A percentile compares a stretch with the other conserved stretches of the same genome.
phyloP scores from a whole-genome alignment of 2,113 vertebrate species.

The Madoqua kirkii region DNA sequence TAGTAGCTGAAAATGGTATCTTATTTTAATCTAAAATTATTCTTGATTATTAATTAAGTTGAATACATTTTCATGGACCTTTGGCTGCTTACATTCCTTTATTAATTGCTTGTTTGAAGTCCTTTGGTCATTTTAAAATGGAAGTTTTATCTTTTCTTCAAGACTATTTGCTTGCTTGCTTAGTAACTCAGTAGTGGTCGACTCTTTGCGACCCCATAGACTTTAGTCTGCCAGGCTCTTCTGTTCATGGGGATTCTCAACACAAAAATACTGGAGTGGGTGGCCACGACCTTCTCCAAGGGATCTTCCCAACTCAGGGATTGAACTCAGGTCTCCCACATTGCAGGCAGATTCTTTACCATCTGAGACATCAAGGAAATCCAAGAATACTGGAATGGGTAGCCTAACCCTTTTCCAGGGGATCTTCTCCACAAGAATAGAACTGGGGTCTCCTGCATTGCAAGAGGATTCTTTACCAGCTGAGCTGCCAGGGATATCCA shows the following conservation, averaged over 20 bases:
- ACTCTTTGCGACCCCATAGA: background rate
- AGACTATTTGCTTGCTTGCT: background rate
- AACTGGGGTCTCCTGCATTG: background rate
- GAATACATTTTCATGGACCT: background rate
- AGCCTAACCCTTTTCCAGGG: background rate
- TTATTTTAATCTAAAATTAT: slow-evolving; percentile 22
- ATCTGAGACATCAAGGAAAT: background rate
- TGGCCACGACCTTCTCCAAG: background rate
- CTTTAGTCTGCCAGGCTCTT: background rate
- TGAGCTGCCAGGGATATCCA: background rate
- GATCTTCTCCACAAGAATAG: background rate
- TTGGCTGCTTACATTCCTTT: background rate
- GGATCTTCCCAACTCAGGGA: background rate
- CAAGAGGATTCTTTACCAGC: background rate
- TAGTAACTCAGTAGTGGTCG: background rate
- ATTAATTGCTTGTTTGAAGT: background rate
- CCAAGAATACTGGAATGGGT: background rate
- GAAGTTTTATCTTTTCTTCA: background rate
- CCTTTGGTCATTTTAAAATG: background rate
- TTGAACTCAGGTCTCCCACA: background rate
- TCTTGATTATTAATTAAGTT: background rate
- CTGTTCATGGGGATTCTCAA: background rate
- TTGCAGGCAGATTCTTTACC: background rate
- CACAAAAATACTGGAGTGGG: background rate
- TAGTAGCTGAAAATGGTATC: background rate